phyloP scores from a whole-genome alignment of 2,113 vertebrate genomes.

The Motacilla tschutschensis region DNA sequence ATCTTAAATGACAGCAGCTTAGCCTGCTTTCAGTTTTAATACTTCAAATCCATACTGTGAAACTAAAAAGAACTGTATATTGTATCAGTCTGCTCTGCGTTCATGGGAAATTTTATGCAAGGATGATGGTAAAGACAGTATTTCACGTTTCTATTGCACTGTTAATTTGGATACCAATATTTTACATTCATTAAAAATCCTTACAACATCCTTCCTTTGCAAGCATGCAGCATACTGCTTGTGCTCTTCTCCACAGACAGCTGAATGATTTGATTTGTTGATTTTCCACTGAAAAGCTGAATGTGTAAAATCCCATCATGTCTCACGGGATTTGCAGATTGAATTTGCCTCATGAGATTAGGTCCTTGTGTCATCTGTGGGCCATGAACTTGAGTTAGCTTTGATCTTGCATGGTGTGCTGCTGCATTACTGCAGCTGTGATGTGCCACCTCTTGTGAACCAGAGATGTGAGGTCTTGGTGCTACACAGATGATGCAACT shows the following conservation, averaged over 20 bases:
- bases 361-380: not conserved
- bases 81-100: not conserved
- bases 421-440: not conserved
- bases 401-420: not conserved
- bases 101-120: not conserved
- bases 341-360: not conserved
- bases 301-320: not conserved
- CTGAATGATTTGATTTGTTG: not conserved
- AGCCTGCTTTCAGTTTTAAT: slow-evolving; percentile 49
- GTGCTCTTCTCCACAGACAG: not conserved
- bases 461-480: not conserved
- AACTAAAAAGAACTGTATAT: not conserved
- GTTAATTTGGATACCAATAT: not conserved
- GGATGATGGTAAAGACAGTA: not conserved
- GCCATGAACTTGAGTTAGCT: not conserved
- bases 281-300: not conserved
- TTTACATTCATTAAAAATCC: not conserved
- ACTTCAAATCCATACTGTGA: slow-evolving; percentile 19
- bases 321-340: not conserved
- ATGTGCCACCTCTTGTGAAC: not conserved
- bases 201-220: not conserved
- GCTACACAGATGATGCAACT: not conserved
- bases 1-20: slow-evolving; percentile 60
- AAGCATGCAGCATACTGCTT: not conserved
- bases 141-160: not conserved